A percentile compares a stretch with the other conserved stretches of the same genome.
Conservation (phyloP, 1,140 invertebrate species). For the Diabrotica undecimpunctata region DNA sequence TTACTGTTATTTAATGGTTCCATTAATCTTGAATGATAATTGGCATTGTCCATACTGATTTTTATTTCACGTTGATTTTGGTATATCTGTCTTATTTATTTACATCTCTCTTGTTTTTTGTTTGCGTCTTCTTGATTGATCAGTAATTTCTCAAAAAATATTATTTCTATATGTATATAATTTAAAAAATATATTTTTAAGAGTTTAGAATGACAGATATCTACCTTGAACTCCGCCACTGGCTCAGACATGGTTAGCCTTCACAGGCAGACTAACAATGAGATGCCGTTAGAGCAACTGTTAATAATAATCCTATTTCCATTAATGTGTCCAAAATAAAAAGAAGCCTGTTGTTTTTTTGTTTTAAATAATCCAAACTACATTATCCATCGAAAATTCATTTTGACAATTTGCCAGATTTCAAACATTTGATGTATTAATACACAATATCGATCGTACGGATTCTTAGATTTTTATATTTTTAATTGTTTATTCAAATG, state of each 20-base stretch:
- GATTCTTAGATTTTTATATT: slow-evolving; percentile 1
- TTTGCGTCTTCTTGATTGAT: too few species aligned
- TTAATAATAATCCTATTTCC: slow-evolving; percentile 1
- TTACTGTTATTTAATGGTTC: too few species aligned
- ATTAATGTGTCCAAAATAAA: slow-evolving; percentile 3
- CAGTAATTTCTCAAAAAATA: too few species aligned
- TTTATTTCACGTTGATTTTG: too few species aligned
- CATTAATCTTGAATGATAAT: too few species aligned
- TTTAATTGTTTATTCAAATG: slow-evolving; percentile 3
- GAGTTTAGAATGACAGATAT: too few species aligned
- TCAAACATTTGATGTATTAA: background rate
- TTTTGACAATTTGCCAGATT: background rate
- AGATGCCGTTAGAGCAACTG: background rate
- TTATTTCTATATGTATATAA: too few species aligned
- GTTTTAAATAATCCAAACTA: background rate
- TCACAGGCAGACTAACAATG: background rate
- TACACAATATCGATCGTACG: background rate
- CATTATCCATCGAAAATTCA: background rate
- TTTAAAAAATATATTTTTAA: too few species aligned
- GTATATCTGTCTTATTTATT: too few species aligned
- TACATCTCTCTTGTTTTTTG: too few species aligned
- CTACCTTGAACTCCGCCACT: background rate
- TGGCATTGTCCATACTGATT: too few species aligned
- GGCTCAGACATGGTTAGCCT: background rate
- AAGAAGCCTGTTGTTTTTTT: background rate